Evolutionary conservation across 2,113 vertebrate species (phyloP), one percentile per base, ranked within the genome.

Genomic region (Opisthocomus hoazin): DNA sequence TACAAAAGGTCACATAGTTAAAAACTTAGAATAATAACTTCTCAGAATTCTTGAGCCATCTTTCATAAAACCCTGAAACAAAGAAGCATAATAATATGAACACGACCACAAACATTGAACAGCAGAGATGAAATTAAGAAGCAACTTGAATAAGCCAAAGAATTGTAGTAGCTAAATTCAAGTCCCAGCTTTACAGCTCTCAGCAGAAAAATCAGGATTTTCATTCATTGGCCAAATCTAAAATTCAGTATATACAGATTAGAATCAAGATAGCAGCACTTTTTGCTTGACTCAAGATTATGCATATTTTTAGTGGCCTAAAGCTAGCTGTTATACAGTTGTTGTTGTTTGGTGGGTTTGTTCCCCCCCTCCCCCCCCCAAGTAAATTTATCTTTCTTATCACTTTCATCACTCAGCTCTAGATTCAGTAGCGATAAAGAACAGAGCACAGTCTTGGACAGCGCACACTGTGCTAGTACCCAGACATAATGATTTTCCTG

Each of bases 81-180:
- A 56, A 88, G 27, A 56, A 7, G 34, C 32, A 30, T 13, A 80
- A 37, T 53, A 61, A 50, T 34, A 27, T 1, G 18, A 73, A 20
- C 6, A 75, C 3, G 53, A 50, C 12, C 13, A n/a, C 4, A 2
- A 84, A 65, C 0, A 1, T 2, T 45, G 32, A 65, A 57, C 5
- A 66, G 54, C 15, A 87, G 39, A 56, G 9, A 29, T 1, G 1
- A 93, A 68, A 68, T 19, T 50, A 68, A 48, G 19, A 34, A 76
- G 23, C 2, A 0, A 65, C 43, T 20, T 75, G 11, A 92, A 16
- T 41, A 71, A 53, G 7, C 2, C 36, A 32, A 80, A 86, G 4
- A 29, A 56, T 16, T 60, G 6, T 12, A 8, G 9, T 19, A 90
- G 36, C 39, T 69, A 56, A 78, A 88, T 69, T 15, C 10, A 54